Evolutionary conservation across 2,888 invertebrate genomes (phyloP).

Genomic region (Hybos culiciformis): DNA sequence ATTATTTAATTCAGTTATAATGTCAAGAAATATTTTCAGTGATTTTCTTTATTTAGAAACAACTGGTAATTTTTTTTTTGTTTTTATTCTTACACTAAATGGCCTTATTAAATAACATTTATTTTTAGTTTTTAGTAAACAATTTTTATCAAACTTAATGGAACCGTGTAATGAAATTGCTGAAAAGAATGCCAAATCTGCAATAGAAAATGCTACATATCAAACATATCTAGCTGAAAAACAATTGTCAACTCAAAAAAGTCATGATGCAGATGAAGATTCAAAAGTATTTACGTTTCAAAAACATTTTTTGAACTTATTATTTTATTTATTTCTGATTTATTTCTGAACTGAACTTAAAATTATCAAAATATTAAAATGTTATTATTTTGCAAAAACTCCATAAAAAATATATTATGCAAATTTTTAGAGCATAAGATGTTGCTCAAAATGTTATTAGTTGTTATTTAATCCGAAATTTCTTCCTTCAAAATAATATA

Average conservation of each 20-base stretch:
- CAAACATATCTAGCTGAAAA: conserved; percentile 59
- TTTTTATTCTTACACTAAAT: background rate
- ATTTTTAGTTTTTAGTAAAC: conserved; percentile 44
- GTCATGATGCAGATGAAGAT: conserved; percentile 26
- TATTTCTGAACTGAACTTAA: too few relatives aligned
- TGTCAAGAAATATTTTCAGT: conserved; percentile 42
- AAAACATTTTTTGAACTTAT: background rate
- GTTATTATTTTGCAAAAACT: too few relatives aligned
- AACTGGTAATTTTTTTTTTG: conserved; percentile 35
- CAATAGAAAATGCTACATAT: conserved; percentile 59
- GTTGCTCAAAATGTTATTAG: too few relatives aligned
- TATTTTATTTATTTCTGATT: too few relatives aligned
- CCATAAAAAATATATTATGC: too few relatives aligned
- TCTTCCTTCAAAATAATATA: too few relatives aligned
- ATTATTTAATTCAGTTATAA: conserved; percentile 46
- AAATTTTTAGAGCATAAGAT: too few relatives aligned
- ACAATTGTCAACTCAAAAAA: conserved; percentile 36
- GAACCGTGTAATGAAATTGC: conserved; percentile 54
- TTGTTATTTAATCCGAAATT: too few relatives aligned
- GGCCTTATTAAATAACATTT: background rate
- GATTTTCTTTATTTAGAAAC: conserved; percentile 41
- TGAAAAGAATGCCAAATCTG: conserved; percentile 49
- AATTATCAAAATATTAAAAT: too few relatives aligned
- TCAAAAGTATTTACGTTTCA: conserved; percentile 17
- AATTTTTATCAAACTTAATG: conserved; percentile 52